Conservation (phyloP, 2,797 vertebrate species). For the Pseudotriccus pelzelni region DNA sequence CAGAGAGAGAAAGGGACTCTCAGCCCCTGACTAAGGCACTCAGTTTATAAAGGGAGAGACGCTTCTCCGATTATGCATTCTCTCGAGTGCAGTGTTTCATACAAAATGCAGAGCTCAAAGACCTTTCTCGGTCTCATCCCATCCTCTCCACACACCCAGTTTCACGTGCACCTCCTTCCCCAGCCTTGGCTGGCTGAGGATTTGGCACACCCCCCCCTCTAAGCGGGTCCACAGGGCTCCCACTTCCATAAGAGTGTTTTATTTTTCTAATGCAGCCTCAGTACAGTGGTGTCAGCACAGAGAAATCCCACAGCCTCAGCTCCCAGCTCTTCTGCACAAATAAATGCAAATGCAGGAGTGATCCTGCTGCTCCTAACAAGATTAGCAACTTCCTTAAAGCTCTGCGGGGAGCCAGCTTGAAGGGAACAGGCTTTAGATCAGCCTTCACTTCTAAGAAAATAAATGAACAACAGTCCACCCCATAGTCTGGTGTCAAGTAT, state of each 20-base stretch:
- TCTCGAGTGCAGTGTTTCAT: neutral
- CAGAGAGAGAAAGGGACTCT: neutral
- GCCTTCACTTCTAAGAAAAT: neutral
- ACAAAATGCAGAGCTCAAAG: neutral
- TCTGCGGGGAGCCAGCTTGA: neutral
- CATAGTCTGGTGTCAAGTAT: neutral
- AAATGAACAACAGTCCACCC: neutral
- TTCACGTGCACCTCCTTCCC: accelerated
- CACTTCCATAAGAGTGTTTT: neutral
- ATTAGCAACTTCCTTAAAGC: slow-evolving; percentile 54
- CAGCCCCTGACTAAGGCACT: neutral
- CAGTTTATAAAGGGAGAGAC: neutral
- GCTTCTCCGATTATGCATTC: neutral
- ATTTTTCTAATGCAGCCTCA: accelerated
- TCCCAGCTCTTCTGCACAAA: neutral
- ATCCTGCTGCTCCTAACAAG: slow-evolving; percentile 38
- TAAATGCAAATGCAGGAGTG: neutral
- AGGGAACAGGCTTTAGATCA: neutral
- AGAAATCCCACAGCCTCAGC: neutral
- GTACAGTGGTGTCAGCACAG: accelerated
- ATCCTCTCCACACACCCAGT: neutral
- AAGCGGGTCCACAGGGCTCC: neutral
- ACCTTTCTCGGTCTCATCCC: neutral
- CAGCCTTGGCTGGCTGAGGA: neutral
- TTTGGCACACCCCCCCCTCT: neutral